Percentiles rank a stretch among this genome's conserved stretches.
phyloP scores from a whole-genome alignment of 2,797 vertebrate genomes.

The Sebastes cheni region DNA sequence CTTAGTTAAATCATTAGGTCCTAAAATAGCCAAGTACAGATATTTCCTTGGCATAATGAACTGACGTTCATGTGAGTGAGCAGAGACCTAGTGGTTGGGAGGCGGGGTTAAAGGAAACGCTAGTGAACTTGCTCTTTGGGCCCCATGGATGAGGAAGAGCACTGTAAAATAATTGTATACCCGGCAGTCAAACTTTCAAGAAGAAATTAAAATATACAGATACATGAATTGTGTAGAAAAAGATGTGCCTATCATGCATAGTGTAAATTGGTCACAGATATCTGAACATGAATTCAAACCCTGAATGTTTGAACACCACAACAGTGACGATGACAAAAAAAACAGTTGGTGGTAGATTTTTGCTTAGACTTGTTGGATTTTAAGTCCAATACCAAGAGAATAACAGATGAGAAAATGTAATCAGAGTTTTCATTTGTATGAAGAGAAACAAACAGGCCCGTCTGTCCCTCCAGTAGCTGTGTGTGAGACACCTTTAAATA shows the following conservation, averaged over 20 bases:
- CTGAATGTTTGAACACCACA: not conserved
- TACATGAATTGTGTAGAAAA: not conserved
- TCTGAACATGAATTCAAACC: not conserved
- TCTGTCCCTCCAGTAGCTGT: not conserved
- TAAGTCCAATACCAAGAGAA: not conserved
- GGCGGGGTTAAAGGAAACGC: too few relatives aligned
- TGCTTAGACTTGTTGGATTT: not conserved
- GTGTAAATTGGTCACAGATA: not conserved
- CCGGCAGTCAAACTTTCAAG: not conserved
- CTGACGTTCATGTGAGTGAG: too few relatives aligned
- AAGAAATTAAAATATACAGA: not conserved
- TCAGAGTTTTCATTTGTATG: not conserved
- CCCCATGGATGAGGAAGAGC: too few relatives aligned
- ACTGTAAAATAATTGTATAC: too few relatives aligned
- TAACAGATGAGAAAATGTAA: not conserved
- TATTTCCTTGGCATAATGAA: too few relatives aligned
- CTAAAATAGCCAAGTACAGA: too few relatives aligned
- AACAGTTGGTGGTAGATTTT: too few relatives aligned
- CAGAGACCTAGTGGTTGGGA: too few relatives aligned
- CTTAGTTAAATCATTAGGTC: too few relatives aligned
- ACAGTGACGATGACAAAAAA: not conserved
- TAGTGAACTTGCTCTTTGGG: too few relatives aligned
- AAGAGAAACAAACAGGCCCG: not conserved
- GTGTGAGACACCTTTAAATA: constrained; percentile 19
- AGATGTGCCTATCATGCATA: not conserved